Base-by-base conservation (phyloP, 2,113 vertebrate species). In the Pterocles burchelli region DNA sequence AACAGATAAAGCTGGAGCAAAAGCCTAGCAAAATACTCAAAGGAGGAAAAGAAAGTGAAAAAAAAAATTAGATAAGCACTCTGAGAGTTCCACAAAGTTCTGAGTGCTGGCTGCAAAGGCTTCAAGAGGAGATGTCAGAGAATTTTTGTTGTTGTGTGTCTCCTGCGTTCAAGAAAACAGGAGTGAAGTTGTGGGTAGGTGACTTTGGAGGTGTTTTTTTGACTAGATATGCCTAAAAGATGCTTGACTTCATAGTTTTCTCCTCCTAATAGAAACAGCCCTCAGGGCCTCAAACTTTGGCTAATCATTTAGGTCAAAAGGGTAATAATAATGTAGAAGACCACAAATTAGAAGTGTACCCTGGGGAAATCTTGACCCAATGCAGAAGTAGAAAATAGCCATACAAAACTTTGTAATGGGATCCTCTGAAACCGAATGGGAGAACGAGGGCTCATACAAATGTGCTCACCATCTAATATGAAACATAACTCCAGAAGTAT, bases 401-500 rank as follows among this genome's bases (percentile, higher is more conserved):
- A 85, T 91, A 89, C 93, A 88, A 80, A 96, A 73, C 78, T 83
- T 78, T 94, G 95, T 95, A 95, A 97, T 77, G 94, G 94, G 88
- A 96, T 96, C 95, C 90, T 95, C 94, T 91, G 82, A 95, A 97
- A 85, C 85, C 85, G 78, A 94, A 87, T 88, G 91, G 72, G 88
- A 96, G 93, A 96, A 94, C 82, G 89, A 93, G 81, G 88, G 74
- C 93, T 89, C 93, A 41, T 95, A 94, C 87, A 93, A 96, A 95
- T 95, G 85, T 73, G 59, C 26, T 97, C 65, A 76, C 93, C 90
- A 88, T 91, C 93, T 95, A 96, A 96, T 96, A 96, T 67, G 94
- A 96, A 96, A 96, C 91, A 95, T 96, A 95, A 96, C 93, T 85
- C 95, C 95, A 91, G 78, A 91, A 96, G 93, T 96, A 94, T 94